Conservation (phyloP, 1,140 invertebrate genomes). For the Hylyphantes graminicola region DNA sequence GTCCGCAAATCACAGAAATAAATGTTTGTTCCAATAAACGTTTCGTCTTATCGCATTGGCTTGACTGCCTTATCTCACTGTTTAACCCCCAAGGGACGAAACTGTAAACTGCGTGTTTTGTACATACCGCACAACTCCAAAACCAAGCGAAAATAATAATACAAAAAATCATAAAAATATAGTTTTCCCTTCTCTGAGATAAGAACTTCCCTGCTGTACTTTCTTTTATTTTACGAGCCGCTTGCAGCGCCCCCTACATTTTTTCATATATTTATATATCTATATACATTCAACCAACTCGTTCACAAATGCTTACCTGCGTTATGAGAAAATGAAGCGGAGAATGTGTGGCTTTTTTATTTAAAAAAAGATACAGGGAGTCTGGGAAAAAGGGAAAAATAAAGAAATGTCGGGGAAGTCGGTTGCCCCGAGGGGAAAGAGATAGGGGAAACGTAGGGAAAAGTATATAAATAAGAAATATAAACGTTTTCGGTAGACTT, state of each 20-base stretch:
- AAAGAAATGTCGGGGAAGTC: slow-evolving; percentile 22
- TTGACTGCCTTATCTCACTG: slow-evolving; percentile 42
- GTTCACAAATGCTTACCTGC: slow-evolving; percentile 29
- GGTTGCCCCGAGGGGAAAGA: slow-evolving; percentile 36
- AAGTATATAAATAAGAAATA: slow-evolving; percentile 56
- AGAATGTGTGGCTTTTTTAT: not conserved
- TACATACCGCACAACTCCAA: not conserved
- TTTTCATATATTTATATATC: slow-evolving; percentile 6
- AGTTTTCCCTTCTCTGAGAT: slow-evolving; percentile 42
- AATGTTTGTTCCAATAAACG: slow-evolving; percentile 53
- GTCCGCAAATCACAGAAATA: not conserved
- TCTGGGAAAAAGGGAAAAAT: slow-evolving; percentile 1
- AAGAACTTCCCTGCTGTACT: slow-evolving; percentile 41
- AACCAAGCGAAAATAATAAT: slow-evolving; percentile 3
- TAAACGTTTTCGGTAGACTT: slow-evolving; percentile 13
- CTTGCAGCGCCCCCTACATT: not conserved
- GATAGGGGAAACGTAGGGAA: slow-evolving; percentile 14
- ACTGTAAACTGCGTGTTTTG: slow-evolving; percentile 48
- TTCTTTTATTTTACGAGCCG: slow-evolving; percentile 48
- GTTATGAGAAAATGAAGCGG: slow-evolving; percentile 36
- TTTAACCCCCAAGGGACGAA: slow-evolving; percentile 48
- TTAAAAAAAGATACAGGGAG: too few species aligned
- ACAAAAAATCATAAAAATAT: slow-evolving; percentile 37
- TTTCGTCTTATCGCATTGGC: slow-evolving; percentile 45
- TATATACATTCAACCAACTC: not conserved